Evolutionary conservation across 37 sponge, comb jelly and placozoan species (phyloP), one percentile per base, ranked within the genome.

Genomic region (Aplysina aerophoba): DNA sequence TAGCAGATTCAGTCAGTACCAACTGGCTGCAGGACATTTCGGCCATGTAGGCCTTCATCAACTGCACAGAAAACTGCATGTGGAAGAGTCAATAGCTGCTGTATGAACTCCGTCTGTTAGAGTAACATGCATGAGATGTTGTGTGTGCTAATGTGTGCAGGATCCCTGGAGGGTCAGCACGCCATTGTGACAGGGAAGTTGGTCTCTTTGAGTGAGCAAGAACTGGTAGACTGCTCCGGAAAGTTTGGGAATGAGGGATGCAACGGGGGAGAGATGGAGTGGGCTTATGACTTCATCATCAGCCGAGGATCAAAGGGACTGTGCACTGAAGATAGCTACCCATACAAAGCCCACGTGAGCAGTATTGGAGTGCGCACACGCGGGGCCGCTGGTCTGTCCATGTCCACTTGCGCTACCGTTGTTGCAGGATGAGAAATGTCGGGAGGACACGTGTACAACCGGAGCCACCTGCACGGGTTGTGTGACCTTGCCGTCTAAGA

Each of bases 231-330:
- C 55, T 92, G 92, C 81, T 89, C 90, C 15, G 59, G 87, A 84
- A 59, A 80, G 58, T 92, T 85, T 82, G 86, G 86, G 16, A 92
- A 92, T 80, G 84, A 92, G 83, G 92, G 92, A 14, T 92, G 92
- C 86, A 75, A 86, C 8, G 92, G 92, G 21, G 92, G 92, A 12
- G 60, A 73, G 64, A 85, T 86, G 84, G 55, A 82, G 63, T 31
- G 59, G 77, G 84, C 89, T 5, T 92, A 44, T 80, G 55, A 72
- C 13, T 92, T 89, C 58, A 72, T 92, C 64, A 31, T 37, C 8
- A 44, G 50, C 50, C 50, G 50, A 4, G 79, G 79, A 22, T 79
- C 79, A 35, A 44, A 67, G 25, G 84, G 84, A 24, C 27, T 91
- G 11, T 81, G 80, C 64, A 87, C 88, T 19, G 66, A 79, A 14